Evolutionary conservation across 2,113 vertebrate species (phyloP), one percentile per base, ranked within the genome.

Genomic region (Chaetorhynchus papuensis): DNA sequence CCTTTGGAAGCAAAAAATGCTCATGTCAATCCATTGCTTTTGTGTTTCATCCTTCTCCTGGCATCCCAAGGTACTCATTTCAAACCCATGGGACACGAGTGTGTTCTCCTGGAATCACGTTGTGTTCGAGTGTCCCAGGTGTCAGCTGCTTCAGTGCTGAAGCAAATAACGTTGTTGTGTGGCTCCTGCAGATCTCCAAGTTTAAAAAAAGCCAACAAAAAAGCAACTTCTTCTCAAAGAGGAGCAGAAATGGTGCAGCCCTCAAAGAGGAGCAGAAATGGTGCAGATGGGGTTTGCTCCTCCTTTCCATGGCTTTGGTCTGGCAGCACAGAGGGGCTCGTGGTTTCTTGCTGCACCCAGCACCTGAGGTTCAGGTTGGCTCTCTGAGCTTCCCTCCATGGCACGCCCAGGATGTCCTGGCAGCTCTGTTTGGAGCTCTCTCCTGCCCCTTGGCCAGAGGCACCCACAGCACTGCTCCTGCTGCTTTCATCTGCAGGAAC

Each of bases 1-100:
- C 84, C 89, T 90, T 75, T 37, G 60, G 85, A 94, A 86, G 83
- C 72, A 54, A 41, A 83, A 88, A 77, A 64, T 9, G 72, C 79
- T 93, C 21, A 0, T 75, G 95, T 75, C 90, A 80, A 68, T 81
- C 75, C 86, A 71, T 72, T 74, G 85, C 82, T 56, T 70, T 78
- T 78, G 82, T 90, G 79, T 70, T 91, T n/a, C 85, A 42, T 80
- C 70, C 81, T 74, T 33, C 82, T 49, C 13, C 49, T 70, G 94
- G 2, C 92, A 41, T 54, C 50, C 84, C 66, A 8, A 83, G 65
- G 74, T 5, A 42, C 87, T 96, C 75, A 3, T 45, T 59, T 44
- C 77, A 45, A 54, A 35, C n/a, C 82, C 27, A 2, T 3, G 76
- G 53, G 26, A 86, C 84, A 81, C 11, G 27, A 85, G 64, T 42